Conservation (phyloP, 2,888 invertebrate species). For the Sarcophaga variegata region DNA sequence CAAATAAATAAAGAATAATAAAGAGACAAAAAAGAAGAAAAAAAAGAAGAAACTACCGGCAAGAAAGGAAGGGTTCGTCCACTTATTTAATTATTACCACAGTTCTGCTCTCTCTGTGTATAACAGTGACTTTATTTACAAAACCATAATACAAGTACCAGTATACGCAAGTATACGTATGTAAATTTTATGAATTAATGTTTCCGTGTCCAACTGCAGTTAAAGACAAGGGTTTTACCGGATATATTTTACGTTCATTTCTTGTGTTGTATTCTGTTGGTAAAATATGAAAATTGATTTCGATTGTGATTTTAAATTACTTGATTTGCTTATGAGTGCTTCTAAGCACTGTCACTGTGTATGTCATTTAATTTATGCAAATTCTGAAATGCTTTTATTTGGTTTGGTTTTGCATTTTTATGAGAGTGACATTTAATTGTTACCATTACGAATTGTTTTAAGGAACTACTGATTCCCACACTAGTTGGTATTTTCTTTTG, state of each 20-base stretch:
- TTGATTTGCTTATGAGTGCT: constrained; percentile 51
- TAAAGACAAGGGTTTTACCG: constrained; percentile 28
- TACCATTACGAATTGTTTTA: background rate
- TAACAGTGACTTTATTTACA: background rate
- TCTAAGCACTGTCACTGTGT: too few species aligned
- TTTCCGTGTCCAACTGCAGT: constrained; percentile 44
- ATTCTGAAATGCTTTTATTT: constrained; percentile 26
- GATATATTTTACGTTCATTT: constrained; percentile 35
- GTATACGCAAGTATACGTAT: background rate
- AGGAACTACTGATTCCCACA: constrained; percentile 51
- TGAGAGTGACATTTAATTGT: constrained; percentile 28
- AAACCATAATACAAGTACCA: background rate
- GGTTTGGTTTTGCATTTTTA: background rate
- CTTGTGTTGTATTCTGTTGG: background rate
- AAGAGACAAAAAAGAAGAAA: background rate
- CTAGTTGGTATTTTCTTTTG: background rate
- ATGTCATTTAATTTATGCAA: constrained; percentile 25
- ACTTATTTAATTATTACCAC: background rate
- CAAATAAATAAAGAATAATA: background rate
- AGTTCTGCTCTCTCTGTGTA: too few species aligned
- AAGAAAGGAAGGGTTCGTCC: background rate
- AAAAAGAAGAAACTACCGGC: background rate
- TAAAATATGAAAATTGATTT: constrained; percentile 44
- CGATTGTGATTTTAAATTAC: constrained; percentile 59
- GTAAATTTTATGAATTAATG: constrained; percentile 56